Base-by-base conservation (phyloP, 2,113 vertebrate species). In the Brachirus orientalis region DNA sequence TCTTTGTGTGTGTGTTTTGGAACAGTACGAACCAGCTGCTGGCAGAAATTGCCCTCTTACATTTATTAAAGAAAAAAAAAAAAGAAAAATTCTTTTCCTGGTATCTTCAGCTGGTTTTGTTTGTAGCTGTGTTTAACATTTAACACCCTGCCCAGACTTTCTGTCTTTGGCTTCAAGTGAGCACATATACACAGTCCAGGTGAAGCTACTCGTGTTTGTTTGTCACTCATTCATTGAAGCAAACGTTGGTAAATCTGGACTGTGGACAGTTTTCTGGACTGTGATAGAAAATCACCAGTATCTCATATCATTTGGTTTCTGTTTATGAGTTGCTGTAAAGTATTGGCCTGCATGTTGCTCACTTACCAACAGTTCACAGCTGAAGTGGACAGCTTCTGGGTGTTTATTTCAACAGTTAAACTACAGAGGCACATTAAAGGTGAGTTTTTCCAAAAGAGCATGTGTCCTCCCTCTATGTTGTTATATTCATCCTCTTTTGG, bases 61-160 rank as follows among this genome's bases (percentile, higher is more conserved):
- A n/a, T n/a, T n/a, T n/a, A n/a, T n/a, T n/a, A n/a, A n/a, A n/a
- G n/a, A n/a, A n/a, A n/a, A n/a, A n/a, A n/a, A n/a, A 41, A 33
- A 33, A 74, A 61, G 38, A 74, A 48, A n/a, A 54, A 50, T 35
- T 19, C 28, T 19, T 56, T 54, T 55, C 54, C 35, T 33, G 51
- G 40, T 37, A 71, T 36, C 8, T 36, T 84, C 63, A 80, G 75
- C 69, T 80, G 69, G 58, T 53, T 85, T 80, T 73, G 63, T 86
- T 87, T 89, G 86, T 20, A 35, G 22, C 41, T 52, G 68, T 83
- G 81, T 86, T 85, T 86, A 77, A 74, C 83, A 81, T 90, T 82
- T 80, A 86, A 85, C 79, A 78, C 59, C 16, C 38, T 57, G 73
- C 62, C 68, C 80, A 62, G 65, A 55, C 61, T 50, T 50, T 36